Base-by-base conservation (phyloP, 2,797 vertebrate genomes). In the Argya squamiceps region DNA sequence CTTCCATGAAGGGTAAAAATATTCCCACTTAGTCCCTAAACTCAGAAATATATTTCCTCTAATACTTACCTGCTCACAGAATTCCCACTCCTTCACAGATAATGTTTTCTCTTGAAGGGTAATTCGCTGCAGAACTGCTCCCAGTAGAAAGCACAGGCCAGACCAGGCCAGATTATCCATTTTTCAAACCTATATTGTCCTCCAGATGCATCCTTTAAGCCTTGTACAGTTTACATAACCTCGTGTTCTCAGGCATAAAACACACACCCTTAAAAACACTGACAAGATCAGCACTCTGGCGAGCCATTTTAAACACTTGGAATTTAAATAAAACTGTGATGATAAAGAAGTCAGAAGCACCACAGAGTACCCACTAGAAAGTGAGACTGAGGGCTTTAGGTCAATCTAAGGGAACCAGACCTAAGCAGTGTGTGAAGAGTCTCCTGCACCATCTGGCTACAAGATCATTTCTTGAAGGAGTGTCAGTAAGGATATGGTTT, bases 191-290 rank as follows among this genome's bases (percentile, higher is more conserved):
- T 71, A 15, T 47, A 16, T 1, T 7, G 59, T 20, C 49, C 52
- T 71, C 30, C 65, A 77, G 46, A 30, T 17, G 3, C 20, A 63
- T 29, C 29, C 34, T 52, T 68, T 32, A 43, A 75, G 24, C 27
- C 27, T 14, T 50, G 23, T 23, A 58, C 16, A 8, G 3, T 67
- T 70, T 15, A 50, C 10, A 50, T 15, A 59, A 46, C 36, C 21
- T 77, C 9, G 11, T 30, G 34, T 12, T 34, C 26, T 9, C 5
- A 77, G 8, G 32, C 34, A 56, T 32, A 52, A 78, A 88, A 47
- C 0, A 0, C 11, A 14, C 14, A 46, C 16, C 21, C 32, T 32
- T 37, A 22, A 22, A 44, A 85, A 41, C 7, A 0, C 14, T 9
- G 15, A 78, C 39, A 64, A 88, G 77, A 83, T 11, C 76, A 64